Evolutionary conservation across 2,888 invertebrate genomes (phyloP), one percentile per base, ranked within the genome.

Genomic region (Caenorhabditis sp.): DNA sequence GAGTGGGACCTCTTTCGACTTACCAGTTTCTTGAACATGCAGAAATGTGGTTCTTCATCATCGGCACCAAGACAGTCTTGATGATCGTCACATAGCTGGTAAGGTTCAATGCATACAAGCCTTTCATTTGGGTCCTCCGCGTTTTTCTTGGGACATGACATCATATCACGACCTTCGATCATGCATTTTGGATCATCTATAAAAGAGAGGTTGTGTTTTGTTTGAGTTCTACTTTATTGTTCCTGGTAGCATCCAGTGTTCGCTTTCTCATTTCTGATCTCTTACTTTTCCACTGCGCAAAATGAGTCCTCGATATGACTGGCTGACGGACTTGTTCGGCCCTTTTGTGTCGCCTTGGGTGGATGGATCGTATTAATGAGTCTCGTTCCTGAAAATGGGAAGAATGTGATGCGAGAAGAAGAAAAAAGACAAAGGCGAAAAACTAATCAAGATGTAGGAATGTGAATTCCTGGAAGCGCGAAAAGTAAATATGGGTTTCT

Each of bases 11-110:
- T 10, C 6, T 19, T 35, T 24, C 22, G 38, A 38, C 82, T 80
- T 26, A 87, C 86, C 77, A 84, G 35, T 44, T 76, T 68, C 47
- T 87, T 73, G 54, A 86, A 88, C 73, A 87, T 74, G 72, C 88
- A 88, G 51, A 85, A 74, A 1, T 75, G 63, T 3, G 63, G 73
- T 5, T 84, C 63, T 24, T 88, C 88, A 64, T 88, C 88, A 47
- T 87, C 87, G 7, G 82, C 85, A 31, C 70, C 72, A 3, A 75
- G 85, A 69, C 88, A 88, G 54, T 87, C 86, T 7, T 24, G 49
- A 5, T 28, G 19, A 41, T 76, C 70, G 31, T 88, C 83, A 70
- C 88, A 88, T 12, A 88, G 38, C 12, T 85, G 81, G 0, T 56
- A 35, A 19, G 68, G 54, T 10, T 82, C 72, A 28, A 86, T 64